Base-by-base conservation (phyloP, 2,888 invertebrate genomes). In the Caenorhabditis imperialis region DNA sequence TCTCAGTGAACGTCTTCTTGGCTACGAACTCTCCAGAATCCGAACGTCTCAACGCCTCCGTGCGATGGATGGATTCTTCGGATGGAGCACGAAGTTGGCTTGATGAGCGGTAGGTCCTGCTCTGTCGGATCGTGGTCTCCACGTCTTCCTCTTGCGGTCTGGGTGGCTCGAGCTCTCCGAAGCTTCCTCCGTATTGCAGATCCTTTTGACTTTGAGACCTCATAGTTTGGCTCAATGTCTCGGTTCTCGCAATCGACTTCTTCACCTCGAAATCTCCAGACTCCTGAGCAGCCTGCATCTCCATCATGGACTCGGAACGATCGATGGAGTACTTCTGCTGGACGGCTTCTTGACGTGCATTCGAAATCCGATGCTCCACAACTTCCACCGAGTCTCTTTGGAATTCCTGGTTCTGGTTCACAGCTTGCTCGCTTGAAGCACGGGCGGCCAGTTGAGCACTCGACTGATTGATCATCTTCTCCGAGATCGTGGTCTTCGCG, bases 101-200 rank as follows among this genome's bases (percentile, higher is more conserved):
- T 0, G 57, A 57, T 16, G 74, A 70, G 27, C 63, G 47, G 38
- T 70, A 63, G 1, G 57, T 14, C 50, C 75, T 62, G 27, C 58
- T 63, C 35, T 70, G 42, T 20, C 48, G 40, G 25, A 70, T 42
- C 0, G 45, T 65, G 1, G 20, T 58, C 45, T 72, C 73, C 12
- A 25, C 47, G 30, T 75, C 75, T 58, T 75, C 70, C 25, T 72
- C 72, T 45, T 72, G 57, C 18, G 57, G 55, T n/a, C 23, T 16
- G 14, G 63, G 72, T 23, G 60, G 44, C 20, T 54, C 40, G 5
- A 78, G 45, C 27, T 63, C 62, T 40, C 78, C 75, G 10, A 75
- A 71, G 25, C 35, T 47, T 23, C 60, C 70, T 47, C 73, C 73
- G 20, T 65, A 73, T 12, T 53, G 45, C 16, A 63, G 45, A 44